A percentile compares a stretch with the other conserved stretches of the same genome.
These are phyloP conservation scores for Morpho deidamia DNA, from an alignment of 2,888 invertebrate genomes.

Conservation along the genomic window DNA sequence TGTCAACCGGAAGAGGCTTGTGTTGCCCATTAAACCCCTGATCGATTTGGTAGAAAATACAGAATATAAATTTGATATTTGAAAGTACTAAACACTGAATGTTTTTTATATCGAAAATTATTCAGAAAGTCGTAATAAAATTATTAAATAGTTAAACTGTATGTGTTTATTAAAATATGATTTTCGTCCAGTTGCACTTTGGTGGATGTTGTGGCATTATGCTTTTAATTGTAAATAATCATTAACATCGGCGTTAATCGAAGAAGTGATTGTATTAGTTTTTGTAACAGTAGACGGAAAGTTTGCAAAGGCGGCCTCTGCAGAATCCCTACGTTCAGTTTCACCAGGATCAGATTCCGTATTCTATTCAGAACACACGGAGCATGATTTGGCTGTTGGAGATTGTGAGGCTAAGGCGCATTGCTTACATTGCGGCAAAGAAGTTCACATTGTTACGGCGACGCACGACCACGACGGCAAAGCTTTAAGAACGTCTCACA, in stretches of 20 bases:
- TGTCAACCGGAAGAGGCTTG: too few relatives aligned
- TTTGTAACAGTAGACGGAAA: slow-evolving; percentile 50
- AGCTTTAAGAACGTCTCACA: slow-evolving; percentile 64
- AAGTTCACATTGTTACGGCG: slow-evolving; percentile 82
- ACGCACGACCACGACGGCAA: slow-evolving; percentile 64
- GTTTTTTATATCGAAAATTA: too few relatives aligned
- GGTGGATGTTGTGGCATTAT: too few relatives aligned
- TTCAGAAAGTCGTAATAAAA: too few relatives aligned
- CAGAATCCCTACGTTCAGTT: slow-evolving; percentile 92
- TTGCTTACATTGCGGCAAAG: slow-evolving; percentile 90
- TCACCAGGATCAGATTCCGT: slow-evolving; percentile 95
- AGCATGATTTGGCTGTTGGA: slow-evolving; percentile 68
- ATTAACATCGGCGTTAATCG: slow-evolving; percentile 4
- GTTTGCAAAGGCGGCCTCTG: slow-evolving; percentile 87
- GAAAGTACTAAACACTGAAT: too few relatives aligned
- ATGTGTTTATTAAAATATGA: too few relatives aligned
- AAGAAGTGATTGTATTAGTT: slow-evolving; percentile 17
- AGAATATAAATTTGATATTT: too few relatives aligned
- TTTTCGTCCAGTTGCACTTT: too few relatives aligned
- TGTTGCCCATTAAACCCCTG: too few relatives aligned
- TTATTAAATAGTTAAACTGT: too few relatives aligned
- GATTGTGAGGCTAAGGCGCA: slow-evolving; percentile 81
- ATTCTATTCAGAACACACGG: slow-evolving; percentile 89
- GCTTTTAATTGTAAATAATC: not conserved
- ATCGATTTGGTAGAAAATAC: too few relatives aligned